Percentiles rank a stretch among this genome's conserved stretches.
Evolutionary conservation across 64 coral and sea anemone species (phyloP).

Genomic region (Catalaphyllia jardinei): DNA sequence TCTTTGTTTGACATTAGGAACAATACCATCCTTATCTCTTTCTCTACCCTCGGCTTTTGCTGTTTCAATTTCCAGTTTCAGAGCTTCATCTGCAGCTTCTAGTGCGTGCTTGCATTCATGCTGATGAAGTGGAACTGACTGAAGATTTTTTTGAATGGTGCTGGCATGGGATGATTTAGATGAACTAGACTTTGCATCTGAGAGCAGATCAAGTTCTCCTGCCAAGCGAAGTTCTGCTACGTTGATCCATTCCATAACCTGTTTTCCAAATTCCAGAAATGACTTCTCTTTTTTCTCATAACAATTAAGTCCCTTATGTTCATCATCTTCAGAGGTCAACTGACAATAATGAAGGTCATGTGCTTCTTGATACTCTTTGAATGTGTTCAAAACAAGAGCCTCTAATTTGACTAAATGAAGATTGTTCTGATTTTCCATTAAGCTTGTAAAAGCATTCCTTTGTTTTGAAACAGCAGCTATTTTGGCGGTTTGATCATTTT

Average conservation of each 20-base stretch:
- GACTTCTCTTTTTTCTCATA: slow-evolving; percentile 11
- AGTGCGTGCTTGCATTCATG: slow-evolving; percentile 33
- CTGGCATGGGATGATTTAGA: not conserved
- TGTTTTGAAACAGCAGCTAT: not conserved
- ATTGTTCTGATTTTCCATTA: slow-evolving; percentile 21
- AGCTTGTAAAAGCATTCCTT: not conserved
- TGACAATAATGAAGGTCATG: no score
- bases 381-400: not conserved
- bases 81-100: not conserved
- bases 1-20: no score
- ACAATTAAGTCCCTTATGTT: slow-evolving; percentile 21
- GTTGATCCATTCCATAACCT: slow-evolving; percentile 22
- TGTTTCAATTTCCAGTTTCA: no score
- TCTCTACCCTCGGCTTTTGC: not conserved
- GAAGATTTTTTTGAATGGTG: not conserved
- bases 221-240: slow-evolving; percentile 7
- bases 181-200: no score
- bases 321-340: slow-evolving; percentile 15
- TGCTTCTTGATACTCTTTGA: slow-evolving; percentile 10
- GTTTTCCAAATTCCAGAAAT: not conserved
- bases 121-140: not conserved
- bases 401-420: slow-evolving; percentile 36
- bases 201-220: slow-evolving; percentile 8
- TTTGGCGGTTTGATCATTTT: slow-evolving; percentile 15
- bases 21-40: no score